These are phyloP conservation scores for Polymixis lichenea DNA, from an alignment of 2,888 invertebrate genomes.

Conservation along the genomic window DNA sequence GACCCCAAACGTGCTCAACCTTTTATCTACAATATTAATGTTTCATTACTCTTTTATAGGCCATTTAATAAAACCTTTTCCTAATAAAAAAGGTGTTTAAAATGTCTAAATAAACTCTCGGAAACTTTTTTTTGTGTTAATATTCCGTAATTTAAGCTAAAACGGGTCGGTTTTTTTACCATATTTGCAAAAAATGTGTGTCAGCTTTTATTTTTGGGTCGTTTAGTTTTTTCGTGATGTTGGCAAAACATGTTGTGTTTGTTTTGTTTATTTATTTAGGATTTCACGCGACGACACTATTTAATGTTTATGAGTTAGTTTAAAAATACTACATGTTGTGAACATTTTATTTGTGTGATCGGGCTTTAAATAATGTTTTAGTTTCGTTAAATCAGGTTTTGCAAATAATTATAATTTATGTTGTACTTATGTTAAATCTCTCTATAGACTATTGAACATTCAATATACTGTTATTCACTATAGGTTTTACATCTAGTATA, in stretches of 20 bases:
- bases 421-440: background rate
- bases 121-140: constrained; percentile 29
- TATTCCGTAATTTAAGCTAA: constrained; percentile 10
- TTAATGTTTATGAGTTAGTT: constrained; percentile 1
- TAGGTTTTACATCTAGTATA: too few species aligned
- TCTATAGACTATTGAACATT: background rate
- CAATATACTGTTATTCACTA: too few species aligned
- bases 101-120: constrained; percentile 40
- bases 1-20: constrained; percentile 69
- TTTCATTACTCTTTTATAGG: constrained; percentile 75
- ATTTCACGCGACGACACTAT: background rate
- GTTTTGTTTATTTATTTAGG: constrained; percentile 33
- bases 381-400: background rate
- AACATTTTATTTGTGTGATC: background rate
- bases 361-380: background rate
- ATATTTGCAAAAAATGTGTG: constrained; percentile 11
- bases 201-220: constrained; percentile 26
- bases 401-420: background rate
- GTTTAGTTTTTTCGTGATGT: constrained; percentile 38
- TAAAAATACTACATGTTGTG: background rate
- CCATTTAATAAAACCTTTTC: constrained; percentile 66
- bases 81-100: constrained; percentile 51
- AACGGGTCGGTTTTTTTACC: constrained; percentile 5
- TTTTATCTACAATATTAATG: constrained; percentile 81
- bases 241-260: constrained; percentile 5